phyloP scores from a whole-genome alignment of 1,140 invertebrate genomes.

The Sarcophaga bullata region DNA sequence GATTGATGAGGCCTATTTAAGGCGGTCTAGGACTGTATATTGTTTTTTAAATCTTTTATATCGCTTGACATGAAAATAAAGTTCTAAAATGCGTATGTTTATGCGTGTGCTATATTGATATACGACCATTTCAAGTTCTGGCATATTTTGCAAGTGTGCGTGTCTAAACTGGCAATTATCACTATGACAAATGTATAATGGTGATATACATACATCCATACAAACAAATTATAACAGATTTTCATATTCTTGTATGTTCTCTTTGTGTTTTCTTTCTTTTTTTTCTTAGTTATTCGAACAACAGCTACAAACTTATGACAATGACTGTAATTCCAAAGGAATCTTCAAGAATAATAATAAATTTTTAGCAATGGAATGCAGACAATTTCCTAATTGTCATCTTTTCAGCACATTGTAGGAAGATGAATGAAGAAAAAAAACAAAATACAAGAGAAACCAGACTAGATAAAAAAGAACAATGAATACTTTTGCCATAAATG shows the following conservation, averaged over 20 bases:
- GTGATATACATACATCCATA: constrained; percentile 21
- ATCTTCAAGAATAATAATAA: neutral
- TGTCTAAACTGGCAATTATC: constrained; percentile 8
- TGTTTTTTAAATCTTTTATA: no score
- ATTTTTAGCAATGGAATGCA: constrained; percentile 4
- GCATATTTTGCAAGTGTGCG: neutral
- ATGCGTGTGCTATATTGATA: no score
- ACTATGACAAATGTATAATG: constrained; percentile 35
- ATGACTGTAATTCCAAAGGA: neutral
- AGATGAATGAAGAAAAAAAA: neutral
- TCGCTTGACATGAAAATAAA: no score
- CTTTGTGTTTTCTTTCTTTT: neutral
- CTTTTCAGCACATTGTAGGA: neutral
- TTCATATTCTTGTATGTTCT: neutral
- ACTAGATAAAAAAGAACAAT: no score
- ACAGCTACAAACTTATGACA: neutral
- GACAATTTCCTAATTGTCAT: constrained; percentile 13
- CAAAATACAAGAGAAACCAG: no score
- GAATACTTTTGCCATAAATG: no score
- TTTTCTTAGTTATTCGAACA: no score
- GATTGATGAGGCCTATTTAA: no score
- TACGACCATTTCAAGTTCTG: no score
- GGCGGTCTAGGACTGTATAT: no score
- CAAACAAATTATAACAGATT: constrained; percentile 31
- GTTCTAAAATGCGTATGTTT: no score